Conservation (phyloP, 37 sponge, comb jelly and placozoan species). For the Amphimedon queenslandica region DNA sequence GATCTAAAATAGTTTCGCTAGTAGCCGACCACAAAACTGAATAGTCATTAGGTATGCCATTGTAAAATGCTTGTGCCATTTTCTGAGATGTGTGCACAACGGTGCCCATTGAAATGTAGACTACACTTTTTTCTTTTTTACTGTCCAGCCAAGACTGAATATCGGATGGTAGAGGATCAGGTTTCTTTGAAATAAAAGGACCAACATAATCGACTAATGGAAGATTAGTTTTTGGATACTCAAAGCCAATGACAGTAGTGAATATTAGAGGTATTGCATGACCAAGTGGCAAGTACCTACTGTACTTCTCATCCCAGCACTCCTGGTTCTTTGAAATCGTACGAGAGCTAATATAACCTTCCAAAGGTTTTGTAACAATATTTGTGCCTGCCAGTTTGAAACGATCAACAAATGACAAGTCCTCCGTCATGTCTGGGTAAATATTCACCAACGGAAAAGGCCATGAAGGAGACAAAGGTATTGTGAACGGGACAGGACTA, state of each 20-base stretch:
- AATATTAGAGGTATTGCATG: not conserved
- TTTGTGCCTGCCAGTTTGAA: too few species aligned
- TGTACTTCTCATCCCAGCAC: too few species aligned
- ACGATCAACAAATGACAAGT: too few species aligned
- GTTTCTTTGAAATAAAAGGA: not conserved
- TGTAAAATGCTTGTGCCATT: not conserved
- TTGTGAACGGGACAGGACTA: too few species aligned
- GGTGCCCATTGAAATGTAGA: not conserved
- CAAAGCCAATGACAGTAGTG: not conserved
- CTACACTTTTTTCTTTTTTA: not conserved
- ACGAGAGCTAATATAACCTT: too few species aligned
- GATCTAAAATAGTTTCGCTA: too few species aligned
- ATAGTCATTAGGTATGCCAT: not conserved
- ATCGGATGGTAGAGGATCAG: not conserved
- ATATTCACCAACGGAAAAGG: too few species aligned
- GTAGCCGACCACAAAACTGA: not conserved
- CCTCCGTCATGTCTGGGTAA: too few species aligned
- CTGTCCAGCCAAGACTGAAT: not conserved
- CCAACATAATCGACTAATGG: not conserved
- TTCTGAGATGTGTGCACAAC: not conserved
- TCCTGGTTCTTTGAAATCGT: too few species aligned
- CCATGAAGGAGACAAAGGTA: too few species aligned
- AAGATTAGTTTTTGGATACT: not conserved
- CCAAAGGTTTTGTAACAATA: too few species aligned
- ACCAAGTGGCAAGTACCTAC: too few species aligned